A percentile compares a stretch with the other conserved stretches of the same genome.
phyloP scores from a whole-genome alignment of 2,113 vertebrate genomes.

The Forbesichthys agassizii region DNA sequence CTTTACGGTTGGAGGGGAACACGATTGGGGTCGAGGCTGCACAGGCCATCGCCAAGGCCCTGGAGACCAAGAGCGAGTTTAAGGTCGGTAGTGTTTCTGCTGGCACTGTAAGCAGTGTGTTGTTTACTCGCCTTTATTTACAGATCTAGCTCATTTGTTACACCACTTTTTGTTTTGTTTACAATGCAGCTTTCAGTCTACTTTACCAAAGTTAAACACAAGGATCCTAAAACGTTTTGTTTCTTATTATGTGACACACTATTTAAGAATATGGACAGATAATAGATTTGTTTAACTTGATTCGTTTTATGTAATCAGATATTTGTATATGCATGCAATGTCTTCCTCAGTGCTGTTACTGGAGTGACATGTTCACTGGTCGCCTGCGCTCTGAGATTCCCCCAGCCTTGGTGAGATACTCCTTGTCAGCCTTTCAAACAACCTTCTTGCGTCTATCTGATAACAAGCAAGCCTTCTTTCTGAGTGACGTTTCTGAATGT shows the following conservation, averaged over 20 bases:
- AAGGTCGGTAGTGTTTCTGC: slow-evolving; percentile 76
- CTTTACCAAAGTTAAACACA: too few species aligned
- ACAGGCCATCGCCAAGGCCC: slow-evolving; percentile 89
- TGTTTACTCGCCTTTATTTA: too few species aligned
- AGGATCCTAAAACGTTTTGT: too few species aligned
- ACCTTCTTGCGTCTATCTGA: not conserved
- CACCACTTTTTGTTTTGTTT: too few species aligned
- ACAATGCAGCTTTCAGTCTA: too few species aligned
- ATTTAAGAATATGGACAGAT: too few species aligned
- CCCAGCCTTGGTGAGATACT: slow-evolving; percentile 86
- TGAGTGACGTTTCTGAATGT: not conserved
- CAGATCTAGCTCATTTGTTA: too few species aligned
- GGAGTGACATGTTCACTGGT: slow-evolving; percentile 99
- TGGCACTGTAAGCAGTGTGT: not conserved
- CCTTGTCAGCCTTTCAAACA: not conserved
- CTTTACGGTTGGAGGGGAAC: slow-evolving; percentile 93
- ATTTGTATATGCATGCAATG: not conserved
- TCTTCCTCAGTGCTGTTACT: slow-evolving; percentile 85
- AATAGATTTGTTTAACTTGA: too few species aligned
- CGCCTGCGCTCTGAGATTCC: slow-evolving; percentile 95
- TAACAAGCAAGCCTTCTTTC: not conserved
- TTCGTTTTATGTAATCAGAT: too few species aligned
- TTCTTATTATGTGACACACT: too few species aligned
- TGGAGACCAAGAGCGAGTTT: slow-evolving; percentile 88
- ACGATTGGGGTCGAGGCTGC: slow-evolving; percentile 93